phyloP scores from a whole-genome alignment of 2,113 vertebrate species.

The Jaculus jaculus region DNA sequence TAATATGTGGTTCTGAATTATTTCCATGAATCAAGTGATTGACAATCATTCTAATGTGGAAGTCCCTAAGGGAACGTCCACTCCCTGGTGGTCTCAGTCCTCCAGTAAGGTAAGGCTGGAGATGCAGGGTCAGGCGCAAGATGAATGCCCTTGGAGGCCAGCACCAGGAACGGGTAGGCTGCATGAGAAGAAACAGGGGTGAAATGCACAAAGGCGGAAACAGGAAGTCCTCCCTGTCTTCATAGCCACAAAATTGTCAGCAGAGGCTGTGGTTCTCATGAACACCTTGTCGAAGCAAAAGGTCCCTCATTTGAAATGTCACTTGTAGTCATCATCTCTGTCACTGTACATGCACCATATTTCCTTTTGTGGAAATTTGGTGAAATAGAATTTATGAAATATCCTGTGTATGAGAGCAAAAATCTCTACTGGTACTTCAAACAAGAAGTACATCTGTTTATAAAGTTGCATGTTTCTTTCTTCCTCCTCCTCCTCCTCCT shows the following conservation, averaged over 20 bases:
- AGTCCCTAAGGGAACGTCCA: background rate
- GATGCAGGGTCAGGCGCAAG: background rate
- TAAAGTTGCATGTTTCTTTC: background rate
- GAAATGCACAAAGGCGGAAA: background rate
- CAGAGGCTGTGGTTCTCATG: background rate
- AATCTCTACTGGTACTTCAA: background rate
- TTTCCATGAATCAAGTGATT: background rate
- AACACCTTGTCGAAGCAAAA: background rate
- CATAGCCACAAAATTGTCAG: background rate
- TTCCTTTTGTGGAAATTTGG: background rate
- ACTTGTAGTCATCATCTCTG: background rate
- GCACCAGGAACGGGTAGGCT: background rate
- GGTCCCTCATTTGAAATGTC: background rate
- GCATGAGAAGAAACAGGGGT: background rate
- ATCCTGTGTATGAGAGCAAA: background rate
- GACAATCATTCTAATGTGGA: background rate
- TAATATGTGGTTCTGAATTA: background rate
- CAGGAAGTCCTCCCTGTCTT: background rate
- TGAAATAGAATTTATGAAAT: constrained; percentile 31
- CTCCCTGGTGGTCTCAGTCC: too few species aligned
- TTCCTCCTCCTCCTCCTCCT: too few species aligned
- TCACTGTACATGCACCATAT: background rate
- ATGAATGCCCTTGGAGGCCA: background rate
- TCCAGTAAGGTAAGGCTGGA: background rate
- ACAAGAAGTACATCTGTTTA: background rate